Percentiles rank a stretch among this genome's conserved stretches.
phyloP scores from a whole-genome alignment of 2,888 invertebrate species.

The Chrysomela aeneicollis region DNA sequence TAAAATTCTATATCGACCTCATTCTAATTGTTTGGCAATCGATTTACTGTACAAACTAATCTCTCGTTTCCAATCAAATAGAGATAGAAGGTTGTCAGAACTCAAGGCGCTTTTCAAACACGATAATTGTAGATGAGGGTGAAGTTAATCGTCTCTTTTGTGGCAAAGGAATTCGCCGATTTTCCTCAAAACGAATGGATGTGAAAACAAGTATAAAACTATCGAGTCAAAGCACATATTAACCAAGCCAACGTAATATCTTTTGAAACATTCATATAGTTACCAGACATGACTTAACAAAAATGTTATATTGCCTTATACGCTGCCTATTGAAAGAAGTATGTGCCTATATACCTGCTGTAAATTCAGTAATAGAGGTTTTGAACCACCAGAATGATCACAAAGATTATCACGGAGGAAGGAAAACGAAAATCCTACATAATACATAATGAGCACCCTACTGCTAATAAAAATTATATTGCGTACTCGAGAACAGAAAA shows the following conservation, averaged over 20 bases:
- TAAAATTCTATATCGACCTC: neutral
- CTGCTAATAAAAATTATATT: constrained; percentile 20
- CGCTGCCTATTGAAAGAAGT: too few relatives aligned
- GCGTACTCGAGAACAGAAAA: constrained; percentile 9
- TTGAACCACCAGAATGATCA: neutral
- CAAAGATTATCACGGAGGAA: neutral
- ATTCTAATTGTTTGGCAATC: neutral
- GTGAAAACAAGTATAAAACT: neutral
- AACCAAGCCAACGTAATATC: too few relatives aligned
- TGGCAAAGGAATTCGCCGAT: neutral
- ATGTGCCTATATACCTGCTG: too few relatives aligned
- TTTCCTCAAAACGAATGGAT: neutral
- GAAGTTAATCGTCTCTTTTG: neutral
- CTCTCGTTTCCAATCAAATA: neutral
- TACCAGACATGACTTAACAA: too few relatives aligned
- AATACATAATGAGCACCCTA: constrained; percentile 8
- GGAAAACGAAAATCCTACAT: neutral
- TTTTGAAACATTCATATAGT: too few relatives aligned
- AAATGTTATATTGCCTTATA: too few relatives aligned
- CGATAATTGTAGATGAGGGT: neutral
- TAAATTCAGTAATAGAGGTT: neutral
- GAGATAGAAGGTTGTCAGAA: neutral
- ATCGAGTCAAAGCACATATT: neutral
- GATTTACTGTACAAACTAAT: neutral
- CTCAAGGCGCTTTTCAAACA: neutral